A percentile compares a stretch with the other conserved stretches of the same genome.
These are phyloP conservation scores for Pseudopodoces humilis DNA, from an alignment of 2,113 vertebrate species.

Conservation along the genomic window DNA sequence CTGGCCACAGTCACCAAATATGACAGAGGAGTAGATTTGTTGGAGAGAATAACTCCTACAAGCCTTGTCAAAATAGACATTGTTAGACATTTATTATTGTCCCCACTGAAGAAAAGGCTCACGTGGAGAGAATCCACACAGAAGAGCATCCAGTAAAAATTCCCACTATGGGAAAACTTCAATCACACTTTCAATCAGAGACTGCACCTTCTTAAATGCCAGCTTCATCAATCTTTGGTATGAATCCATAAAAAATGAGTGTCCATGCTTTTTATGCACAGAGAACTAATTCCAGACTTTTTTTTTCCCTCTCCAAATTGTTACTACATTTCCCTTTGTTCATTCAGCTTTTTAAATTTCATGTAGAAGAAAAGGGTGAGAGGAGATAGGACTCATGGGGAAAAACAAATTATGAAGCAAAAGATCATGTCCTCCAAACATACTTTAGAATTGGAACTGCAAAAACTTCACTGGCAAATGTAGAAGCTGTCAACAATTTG, in stretches of 20 bases:
- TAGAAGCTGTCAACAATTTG: background rate
- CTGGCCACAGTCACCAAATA: background rate
- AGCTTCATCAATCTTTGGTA: constrained; percentile 46
- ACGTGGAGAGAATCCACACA: constrained; percentile 16
- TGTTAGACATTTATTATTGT: background rate
- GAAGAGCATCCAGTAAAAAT: background rate
- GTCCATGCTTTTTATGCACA: background rate
- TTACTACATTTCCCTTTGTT: background rate
- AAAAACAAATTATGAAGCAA: background rate
- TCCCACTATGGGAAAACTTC: constrained; percentile 56
- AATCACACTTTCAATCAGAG: constrained; percentile 29
- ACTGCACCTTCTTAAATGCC: constrained; percentile 34
- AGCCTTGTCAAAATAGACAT: constrained; percentile 14
- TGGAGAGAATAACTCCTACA: constrained; percentile 10
- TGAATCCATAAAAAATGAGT: constrained; percentile 32
- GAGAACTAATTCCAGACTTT: background rate
- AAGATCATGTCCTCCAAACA: background rate
- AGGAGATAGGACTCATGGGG: background rate
- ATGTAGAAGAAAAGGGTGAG: background rate
- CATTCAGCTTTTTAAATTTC: background rate
- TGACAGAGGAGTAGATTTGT: background rate
- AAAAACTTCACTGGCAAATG: background rate
- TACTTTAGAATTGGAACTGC: background rate
- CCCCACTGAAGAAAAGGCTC: background rate
- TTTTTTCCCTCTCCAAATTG: background rate